Evolutionary conservation across 2,113 vertebrate species (phyloP).

Genomic region (Myotis brandtii): DNA sequence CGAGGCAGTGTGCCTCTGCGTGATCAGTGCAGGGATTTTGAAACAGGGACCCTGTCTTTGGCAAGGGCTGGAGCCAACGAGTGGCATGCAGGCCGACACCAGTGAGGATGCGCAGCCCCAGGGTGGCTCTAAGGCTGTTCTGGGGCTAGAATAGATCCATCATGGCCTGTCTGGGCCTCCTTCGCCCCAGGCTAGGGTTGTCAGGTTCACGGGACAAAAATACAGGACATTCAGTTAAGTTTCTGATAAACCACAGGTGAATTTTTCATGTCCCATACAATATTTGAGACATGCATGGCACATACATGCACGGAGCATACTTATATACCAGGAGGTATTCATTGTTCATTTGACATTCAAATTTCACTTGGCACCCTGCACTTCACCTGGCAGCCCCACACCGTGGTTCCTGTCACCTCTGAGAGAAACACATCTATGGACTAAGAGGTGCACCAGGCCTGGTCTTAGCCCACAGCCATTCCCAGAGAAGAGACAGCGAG

Average conservation of each 20-base stretch:
- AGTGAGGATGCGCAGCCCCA: accelerated
- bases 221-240: neutral
- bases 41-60: no score
- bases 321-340: neutral
- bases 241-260: neutral
- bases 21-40: neutral
- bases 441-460: accelerated
- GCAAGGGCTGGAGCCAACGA: neutral
- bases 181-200: neutral
- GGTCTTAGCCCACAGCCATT: neutral
- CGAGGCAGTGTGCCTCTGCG: accelerated
- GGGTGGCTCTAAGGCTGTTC: accelerated
- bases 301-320: no score
- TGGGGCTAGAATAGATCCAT: no score
- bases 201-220: neutral
- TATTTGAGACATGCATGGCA: neutral
- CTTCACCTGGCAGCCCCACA: neutral
- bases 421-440: neutral
- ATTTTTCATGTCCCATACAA: neutral
- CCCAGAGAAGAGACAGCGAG: neutral
- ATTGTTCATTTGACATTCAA: neutral
- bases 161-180: neutral
- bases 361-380: neutral
- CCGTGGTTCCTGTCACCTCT: neutral
- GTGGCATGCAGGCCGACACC: accelerated